These are phyloP conservation scores for Patiria pectinifera DNA, from an alignment of 53 echinoderm and acorn worm genomes.

Conservation along the genomic window DNA sequence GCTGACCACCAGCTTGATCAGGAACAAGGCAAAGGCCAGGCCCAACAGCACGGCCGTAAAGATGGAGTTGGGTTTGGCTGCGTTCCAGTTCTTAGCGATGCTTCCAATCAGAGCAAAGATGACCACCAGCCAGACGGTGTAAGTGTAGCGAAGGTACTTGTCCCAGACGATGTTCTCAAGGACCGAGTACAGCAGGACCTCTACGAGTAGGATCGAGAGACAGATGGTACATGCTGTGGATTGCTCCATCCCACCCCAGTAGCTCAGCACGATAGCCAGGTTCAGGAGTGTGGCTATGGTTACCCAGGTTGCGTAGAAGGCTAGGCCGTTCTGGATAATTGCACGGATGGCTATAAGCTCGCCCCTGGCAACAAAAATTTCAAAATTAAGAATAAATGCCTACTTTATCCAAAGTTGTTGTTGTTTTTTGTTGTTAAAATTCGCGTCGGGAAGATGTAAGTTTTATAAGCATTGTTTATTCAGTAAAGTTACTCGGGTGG, in stretches of 20 bases:
- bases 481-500: too few species aligned
- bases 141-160: constrained; percentile 72
- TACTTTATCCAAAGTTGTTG: too few species aligned
- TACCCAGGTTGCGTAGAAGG: constrained; percentile 86
- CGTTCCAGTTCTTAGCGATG: constrained; percentile 70
- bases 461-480: too few species aligned
- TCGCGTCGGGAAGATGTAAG: too few species aligned
- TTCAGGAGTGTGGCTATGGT: constrained; percentile 84
- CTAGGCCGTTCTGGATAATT: constrained; percentile 83
- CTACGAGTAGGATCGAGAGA: constrained; percentile 60
- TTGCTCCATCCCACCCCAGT: constrained; percentile 55
- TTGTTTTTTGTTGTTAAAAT: too few species aligned
- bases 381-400: too few species aligned
- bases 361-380: constrained; percentile 45
- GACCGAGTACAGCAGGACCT: constrained; percentile 57
- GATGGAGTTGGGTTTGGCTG: constrained; percentile 54
- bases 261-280: constrained; percentile 74
- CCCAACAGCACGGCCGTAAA: constrained; percentile 67
- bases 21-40: constrained; percentile 67
- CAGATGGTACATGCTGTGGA: constrained; percentile 57
- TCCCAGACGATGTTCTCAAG: constrained; percentile 71
- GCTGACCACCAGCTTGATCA: constrained; percentile 68
- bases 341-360: constrained; percentile 73
- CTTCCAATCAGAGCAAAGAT: constrained; percentile 71
- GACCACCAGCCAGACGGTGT: constrained; percentile 65